phyloP scores from a whole-genome alignment of 2,888 invertebrate genomes.

The Lamellibrachia satsuma region DNA sequence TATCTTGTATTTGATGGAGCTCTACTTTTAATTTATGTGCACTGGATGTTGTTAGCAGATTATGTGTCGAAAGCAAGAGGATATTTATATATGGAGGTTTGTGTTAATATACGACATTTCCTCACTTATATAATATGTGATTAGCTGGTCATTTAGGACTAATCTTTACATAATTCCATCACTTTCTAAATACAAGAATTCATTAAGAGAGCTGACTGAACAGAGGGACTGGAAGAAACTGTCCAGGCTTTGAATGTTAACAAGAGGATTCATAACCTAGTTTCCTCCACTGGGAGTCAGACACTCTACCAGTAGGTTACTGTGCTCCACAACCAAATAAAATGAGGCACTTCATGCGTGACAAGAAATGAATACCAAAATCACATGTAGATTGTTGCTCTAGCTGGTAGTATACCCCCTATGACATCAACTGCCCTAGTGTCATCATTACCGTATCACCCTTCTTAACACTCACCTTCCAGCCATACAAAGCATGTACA shows the following conservation, averaged over 20 bases:
- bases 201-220: not conserved
- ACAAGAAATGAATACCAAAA: not conserved
- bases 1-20: not conserved
- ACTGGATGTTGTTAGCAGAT: not conserved
- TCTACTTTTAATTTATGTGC: not conserved
- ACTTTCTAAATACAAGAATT: not conserved
- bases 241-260: not conserved
- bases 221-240: not conserved
- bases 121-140: not conserved
- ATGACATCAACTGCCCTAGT: not conserved
- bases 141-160: not conserved
- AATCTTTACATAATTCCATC: not conserved
- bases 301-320: not conserved
- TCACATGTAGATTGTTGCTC: not conserved
- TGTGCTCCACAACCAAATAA: not conserved
- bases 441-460: not conserved
- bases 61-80: not conserved
- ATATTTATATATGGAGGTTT: not conserved
- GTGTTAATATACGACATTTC: not conserved
- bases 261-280: not conserved
- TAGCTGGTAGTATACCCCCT: not conserved
- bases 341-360: not conserved
- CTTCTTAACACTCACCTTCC: not conserved
- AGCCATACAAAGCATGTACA: not conserved
- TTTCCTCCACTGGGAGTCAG: not conserved